A percentile compares a stretch with the other conserved stretches of the same genome.
These are phyloP conservation scores for Semotilus atromaculatus DNA, from an alignment of 2,797 vertebrate species.

Conservation along the genomic window DNA sequence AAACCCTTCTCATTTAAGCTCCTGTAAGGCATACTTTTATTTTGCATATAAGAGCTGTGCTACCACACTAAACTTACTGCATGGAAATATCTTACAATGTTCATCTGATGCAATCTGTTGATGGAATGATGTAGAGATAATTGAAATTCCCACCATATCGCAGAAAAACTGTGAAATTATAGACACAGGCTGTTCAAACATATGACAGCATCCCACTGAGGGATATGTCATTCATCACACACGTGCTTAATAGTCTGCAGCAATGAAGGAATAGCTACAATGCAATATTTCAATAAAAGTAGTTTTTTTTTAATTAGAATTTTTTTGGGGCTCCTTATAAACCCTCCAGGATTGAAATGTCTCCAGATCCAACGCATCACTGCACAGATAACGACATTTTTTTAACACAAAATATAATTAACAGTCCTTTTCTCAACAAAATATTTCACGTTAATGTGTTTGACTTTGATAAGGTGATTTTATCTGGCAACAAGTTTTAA, in stretches of 20 bases:
- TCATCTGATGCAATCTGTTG: slow-evolving; percentile 20
- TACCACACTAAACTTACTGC: background rate
- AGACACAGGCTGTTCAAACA: slow-evolving; percentile 36
- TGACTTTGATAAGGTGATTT: slow-evolving; percentile 68
- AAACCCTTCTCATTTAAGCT: background rate
- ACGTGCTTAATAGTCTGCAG: slow-evolving; percentile 34
- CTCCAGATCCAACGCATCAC: slow-evolving; percentile 7
- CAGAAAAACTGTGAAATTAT: slow-evolving; percentile 28
- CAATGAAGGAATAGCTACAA: background rate
- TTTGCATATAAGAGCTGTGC: background rate
- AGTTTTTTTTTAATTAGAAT: background rate
- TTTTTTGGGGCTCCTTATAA: background rate
- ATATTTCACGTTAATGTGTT: slow-evolving; percentile 69
- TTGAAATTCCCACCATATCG: slow-evolving; percentile 15
- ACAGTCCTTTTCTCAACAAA: slow-evolving; percentile 62
- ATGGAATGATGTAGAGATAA: slow-evolving; percentile 25
- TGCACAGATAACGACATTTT: slow-evolving; percentile 64
- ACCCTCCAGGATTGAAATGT: slow-evolving; percentile 12
- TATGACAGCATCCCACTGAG: slow-evolving; percentile 19
- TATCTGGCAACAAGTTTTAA: slow-evolving; percentile 62
- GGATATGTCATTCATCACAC: slow-evolving; percentile 30
- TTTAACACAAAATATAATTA: slow-evolving; percentile 68
- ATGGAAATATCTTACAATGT: background rate
- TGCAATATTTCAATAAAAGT: background rate
- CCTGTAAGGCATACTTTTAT: background rate